Evolutionary conservation across 2,888 invertebrate genomes (phyloP), one percentile per base, ranked within the genome.

Genomic region (Parochlus steinenii): DNA sequence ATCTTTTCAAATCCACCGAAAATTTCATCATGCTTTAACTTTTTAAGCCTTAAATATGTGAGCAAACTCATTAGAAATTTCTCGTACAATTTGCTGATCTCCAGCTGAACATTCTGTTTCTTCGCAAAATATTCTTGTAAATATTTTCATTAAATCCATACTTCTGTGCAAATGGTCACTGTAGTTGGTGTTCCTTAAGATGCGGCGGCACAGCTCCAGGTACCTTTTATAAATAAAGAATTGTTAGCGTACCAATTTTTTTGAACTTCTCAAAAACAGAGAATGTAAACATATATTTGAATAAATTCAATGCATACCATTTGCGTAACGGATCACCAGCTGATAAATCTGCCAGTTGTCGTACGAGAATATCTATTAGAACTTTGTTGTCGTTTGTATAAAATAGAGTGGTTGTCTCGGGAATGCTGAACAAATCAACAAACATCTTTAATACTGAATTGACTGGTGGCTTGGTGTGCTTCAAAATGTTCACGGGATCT

Each of bases 361-460:
- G 66, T 33, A 89, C 76, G 36, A 92, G 74, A 49, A 95, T 92
- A 53, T 93, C 95, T 41, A 93, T 78, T 39, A 93, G 69, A 27
- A 93, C 93, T 59, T 83, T 86, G 26, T 83, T 76, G 53, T 95
- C 95, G 51, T 93, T 95, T 1, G 90, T 87, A 57, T 95, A 95
- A 60, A 93, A 86, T 42, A 92, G 68, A 44, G 74, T 71, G 0
- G 92, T 82, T 2, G 90, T 87, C 43, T 71, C 67, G 43, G 71
- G 68, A 45, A 71, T 70, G 41, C 74, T 74, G 56, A 90, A 90
- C 44, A 93, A 61, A 56, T 95, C 92, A 28, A 74, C 74, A 45
- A 86, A 76, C 46, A 95, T 67, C 60, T 93, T 92, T 31, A 90
- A 62, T 6, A 92, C 77, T 0, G 92, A 80, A 62, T 92, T 83